Conservation (phyloP, 2,888 invertebrate species). For the Phragmatobia fuliginosa region DNA sequence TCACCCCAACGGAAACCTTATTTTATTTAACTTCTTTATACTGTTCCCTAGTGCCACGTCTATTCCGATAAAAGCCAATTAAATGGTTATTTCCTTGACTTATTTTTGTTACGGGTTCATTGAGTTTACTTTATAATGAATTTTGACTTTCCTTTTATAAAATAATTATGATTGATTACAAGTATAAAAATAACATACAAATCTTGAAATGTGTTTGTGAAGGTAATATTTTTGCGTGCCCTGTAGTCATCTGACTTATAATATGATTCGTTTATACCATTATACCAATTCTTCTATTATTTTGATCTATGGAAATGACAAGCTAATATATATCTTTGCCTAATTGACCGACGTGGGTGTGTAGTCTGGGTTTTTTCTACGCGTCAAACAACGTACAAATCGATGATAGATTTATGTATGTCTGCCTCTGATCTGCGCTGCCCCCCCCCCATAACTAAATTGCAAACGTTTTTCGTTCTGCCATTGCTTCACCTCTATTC, state of each 20-base stretch:
- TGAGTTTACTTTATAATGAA: constrained; percentile 17
- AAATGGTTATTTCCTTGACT: constrained; percentile 55
- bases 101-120: constrained; percentile 29
- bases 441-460: no score
- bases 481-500: no score
- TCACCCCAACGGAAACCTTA: constrained; percentile 72
- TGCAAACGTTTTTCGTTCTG: no score
- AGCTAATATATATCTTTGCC: not conserved
- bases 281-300: not conserved
- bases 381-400: no score
- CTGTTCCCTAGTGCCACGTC: constrained; percentile 60
- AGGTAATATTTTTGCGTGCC: not conserved
- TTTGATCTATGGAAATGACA: not conserved
- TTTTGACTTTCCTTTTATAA: constrained; percentile 6
- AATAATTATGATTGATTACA: not conserved
- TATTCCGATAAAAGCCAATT: constrained; percentile 67
- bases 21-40: constrained; percentile 81
- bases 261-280: not conserved
- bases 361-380: not conserved
- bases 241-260: not conserved
- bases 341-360: not conserved
- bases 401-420: no score
- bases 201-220: not conserved
- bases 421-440: no score
- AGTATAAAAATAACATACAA: not conserved